Conservation (phyloP, 2,888 invertebrate genomes). For the Ormyrus rosae region DNA sequence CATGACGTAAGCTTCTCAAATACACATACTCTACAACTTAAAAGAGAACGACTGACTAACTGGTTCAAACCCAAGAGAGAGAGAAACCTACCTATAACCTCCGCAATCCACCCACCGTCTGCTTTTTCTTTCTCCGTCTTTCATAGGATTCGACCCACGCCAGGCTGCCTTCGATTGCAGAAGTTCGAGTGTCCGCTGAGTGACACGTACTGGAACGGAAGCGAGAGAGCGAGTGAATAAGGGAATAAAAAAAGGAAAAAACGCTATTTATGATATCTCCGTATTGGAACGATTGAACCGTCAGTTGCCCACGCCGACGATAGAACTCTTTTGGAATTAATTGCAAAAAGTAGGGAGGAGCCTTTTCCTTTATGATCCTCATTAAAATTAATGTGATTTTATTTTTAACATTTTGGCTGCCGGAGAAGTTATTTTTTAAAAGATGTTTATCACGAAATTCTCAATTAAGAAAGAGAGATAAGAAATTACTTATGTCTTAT, state of each 20-base stretch:
- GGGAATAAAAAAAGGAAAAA: background rate
- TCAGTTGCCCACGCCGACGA: background rate
- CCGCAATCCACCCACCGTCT: constrained; percentile 13
- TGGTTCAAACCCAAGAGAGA: background rate
- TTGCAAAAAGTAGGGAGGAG: background rate
- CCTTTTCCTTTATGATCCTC: background rate
- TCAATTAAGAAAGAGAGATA: background rate
- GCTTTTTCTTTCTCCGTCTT: background rate
- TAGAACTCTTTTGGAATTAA: background rate
- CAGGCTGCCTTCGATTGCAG: background rate
- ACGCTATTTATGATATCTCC: background rate
- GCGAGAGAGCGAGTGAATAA: background rate
- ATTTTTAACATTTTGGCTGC: background rate
- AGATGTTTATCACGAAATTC: background rate
- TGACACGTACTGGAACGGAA: no score
- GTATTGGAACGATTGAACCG: constrained; percentile 7
- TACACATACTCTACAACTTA: no score
- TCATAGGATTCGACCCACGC: background rate
- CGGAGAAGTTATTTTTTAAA: background rate
- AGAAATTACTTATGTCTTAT: no score
- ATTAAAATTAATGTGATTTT: background rate
- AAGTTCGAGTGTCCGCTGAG: no score
- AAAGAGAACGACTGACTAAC: no score
- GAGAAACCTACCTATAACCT: constrained; percentile 11
- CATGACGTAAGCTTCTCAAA: constrained; percentile 4